Evolutionary conservation across 2,888 invertebrate species (phyloP), one percentile per base, ranked within the genome.

Genomic region (Eulithis testata): DNA sequence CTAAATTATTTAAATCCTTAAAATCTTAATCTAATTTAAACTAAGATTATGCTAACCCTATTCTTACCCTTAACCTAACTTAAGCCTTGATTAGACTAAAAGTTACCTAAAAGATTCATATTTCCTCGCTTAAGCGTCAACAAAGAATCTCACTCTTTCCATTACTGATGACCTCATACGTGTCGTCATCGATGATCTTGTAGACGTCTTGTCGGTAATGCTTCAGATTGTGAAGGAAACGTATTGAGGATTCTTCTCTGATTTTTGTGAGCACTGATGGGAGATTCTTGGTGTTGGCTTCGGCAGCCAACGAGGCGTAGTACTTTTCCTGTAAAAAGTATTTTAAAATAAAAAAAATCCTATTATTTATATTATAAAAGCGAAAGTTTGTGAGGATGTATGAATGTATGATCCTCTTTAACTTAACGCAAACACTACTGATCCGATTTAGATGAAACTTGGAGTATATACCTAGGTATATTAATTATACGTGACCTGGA

Each of bases 231-330:
- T 95, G 94, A 11, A 95, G 90, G 81, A 95, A 95, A 5, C 94
- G 80, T 47, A 83, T 87, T 4, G 95, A 94, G 75, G 95, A 96
- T 73, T 95, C 94, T 66, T 96, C 95, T 57, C 96, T 94, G 37
- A 97, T 93, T 76, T 95, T 95, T 8, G 95, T 94, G 52, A 96
- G 91, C 3, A 96, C 96, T 0, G 94, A 94, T 0, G 95, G 95
- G 3, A 97, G 87, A 1, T 94, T 94, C 27, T 90, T 84, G 11
- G 95, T 93, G n/a, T 91, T 89, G 0, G 95, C 96, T 68, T 95
- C 94, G 0, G 87, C 80, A 0, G 96, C 95, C 27, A 97, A 84
- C 14, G 95, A 95, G 11, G 95, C 94, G 84, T 96, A 96, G 81
- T 97, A 97, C 50, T 87, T 87, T 78, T 95, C 95, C 91, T 96